Base-by-base conservation (phyloP, 2,888 invertebrate genomes). In the Caenorhabditis sp. region DNA sequence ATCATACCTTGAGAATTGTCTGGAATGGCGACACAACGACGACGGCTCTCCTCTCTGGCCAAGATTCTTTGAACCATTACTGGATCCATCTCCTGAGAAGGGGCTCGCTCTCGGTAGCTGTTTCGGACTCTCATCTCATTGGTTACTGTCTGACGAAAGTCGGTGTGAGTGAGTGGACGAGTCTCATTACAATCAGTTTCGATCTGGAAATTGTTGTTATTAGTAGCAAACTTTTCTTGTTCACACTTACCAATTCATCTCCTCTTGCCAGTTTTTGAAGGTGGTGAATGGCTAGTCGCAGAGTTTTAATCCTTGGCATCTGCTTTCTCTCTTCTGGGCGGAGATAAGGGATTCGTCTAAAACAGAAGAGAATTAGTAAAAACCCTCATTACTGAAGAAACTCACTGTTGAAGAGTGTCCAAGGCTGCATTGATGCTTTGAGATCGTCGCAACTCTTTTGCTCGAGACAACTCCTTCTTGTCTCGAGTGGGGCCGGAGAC, bases 261-360 rank as follows among this genome's bases (percentile, higher is more conserved):
- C 86, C 86, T 14, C 63, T 49, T 4, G 84, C 47, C 6, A 84
- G 38, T 35, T 76, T 51, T 1, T 24, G 72, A 16, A 86, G 44
- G 26, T 82, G 84, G 16, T 47, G 26, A 31, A 86, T 76, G 8
- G 86, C 86, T 8, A 86, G 54, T 1, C 84, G 79, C 2, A 86
- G 73, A 6, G 86, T 86, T 31, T 86, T 84, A 69, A 86, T 86
- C 38, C 82, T 82, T 8, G 86, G 82, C 28, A 82, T 38, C 8
- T 56, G 51, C 28, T 54, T 35, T 31, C 75, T 59, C 35, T 83
- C 74, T n/a, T 79, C 63, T 6, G 61, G 58, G 26, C 24, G 58
- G 16, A 83, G 35, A 41, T 75, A 83, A 10, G 83, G 83, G n/a
- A 83, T 83, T 14, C 19, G 73, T 26, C 82, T 82, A 63, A 54